phyloP scores from a whole-genome alignment of 1,140 invertebrate species.

The Leptoteleia sp. region DNA sequence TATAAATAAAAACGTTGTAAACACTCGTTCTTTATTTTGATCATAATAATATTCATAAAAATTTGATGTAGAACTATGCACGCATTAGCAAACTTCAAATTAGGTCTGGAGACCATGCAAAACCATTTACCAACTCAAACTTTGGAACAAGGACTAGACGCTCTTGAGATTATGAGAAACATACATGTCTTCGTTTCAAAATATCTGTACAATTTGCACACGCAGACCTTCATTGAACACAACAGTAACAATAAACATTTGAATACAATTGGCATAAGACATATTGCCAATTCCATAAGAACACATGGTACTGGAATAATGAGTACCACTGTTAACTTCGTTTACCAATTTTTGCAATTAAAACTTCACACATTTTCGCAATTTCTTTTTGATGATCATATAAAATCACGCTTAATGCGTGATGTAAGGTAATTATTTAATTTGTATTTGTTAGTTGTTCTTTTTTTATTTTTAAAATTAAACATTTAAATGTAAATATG shows the following conservation, averaged over 20 bases:
- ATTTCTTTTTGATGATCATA: constrained; percentile 99
- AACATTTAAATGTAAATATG: constrained; percentile 2
- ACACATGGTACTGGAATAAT: constrained; percentile 99
- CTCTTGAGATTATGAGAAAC: constrained; percentile 98
- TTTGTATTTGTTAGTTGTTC: no score
- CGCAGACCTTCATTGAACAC: constrained; percentile 97
- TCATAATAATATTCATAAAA: no score
- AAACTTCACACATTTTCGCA: constrained; percentile 98
- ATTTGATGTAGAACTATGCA: constrained; percentile 93
- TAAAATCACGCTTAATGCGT: constrained; percentile 96
- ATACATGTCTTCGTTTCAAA: constrained; percentile 97
- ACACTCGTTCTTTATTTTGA: no score
- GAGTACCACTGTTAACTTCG: constrained; percentile 98
- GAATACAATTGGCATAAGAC: constrained; percentile 97
- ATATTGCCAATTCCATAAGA: constrained; percentile 98
- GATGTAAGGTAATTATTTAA: constrained; percentile 83
- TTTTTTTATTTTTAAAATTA: no score
- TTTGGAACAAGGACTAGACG: constrained; percentile 98
- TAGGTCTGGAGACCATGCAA: constrained; percentile 90
- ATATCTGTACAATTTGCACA: constrained; percentile 98
- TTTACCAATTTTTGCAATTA: constrained; percentile 96
- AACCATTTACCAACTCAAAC: constrained; percentile 97
- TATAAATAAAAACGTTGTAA: no score
- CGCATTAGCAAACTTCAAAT: constrained; percentile 93
- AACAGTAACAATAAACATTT: constrained; percentile 96